These are phyloP conservation scores for Philypnodon macrostomus DNA, from an alignment of 2,797 vertebrate genomes.

Conservation along the genomic window DNA sequence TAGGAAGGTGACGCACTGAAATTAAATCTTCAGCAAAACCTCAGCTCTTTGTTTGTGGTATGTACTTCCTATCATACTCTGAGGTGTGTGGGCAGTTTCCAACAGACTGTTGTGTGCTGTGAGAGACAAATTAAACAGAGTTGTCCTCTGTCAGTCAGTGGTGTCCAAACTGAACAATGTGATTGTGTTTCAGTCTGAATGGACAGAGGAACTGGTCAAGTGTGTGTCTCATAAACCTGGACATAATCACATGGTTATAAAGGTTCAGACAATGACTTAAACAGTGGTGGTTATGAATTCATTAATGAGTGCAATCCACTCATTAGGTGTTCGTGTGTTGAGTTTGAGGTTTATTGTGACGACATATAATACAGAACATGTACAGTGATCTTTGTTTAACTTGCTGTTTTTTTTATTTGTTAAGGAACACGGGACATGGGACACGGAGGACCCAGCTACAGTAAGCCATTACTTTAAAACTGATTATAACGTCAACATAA, in stretches of 20 bases:
- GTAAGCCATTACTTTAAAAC: constrained; percentile 52
- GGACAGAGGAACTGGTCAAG: neutral
- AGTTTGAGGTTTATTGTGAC: too few relatives aligned
- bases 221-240: constrained; percentile 4
- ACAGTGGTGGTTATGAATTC: too few relatives aligned
- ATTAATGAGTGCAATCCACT: too few relatives aligned
- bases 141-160: neutral
- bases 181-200: neutral
- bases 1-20: neutral
- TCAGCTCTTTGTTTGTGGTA: neutral
- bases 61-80: too few relatives aligned
- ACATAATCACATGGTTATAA: neutral
- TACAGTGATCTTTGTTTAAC: neutral
- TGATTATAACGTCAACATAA: too few relatives aligned
- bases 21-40: neutral
- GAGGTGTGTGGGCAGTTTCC: too few relatives aligned
- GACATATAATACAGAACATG: neutral
- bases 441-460: constrained; percentile 73
- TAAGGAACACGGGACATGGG: constrained; percentile 84
- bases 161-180: neutral
- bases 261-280: too few relatives aligned
- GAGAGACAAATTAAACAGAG: too few relatives aligned
- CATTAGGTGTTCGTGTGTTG: too few relatives aligned
- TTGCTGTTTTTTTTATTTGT: constrained; percentile 16
- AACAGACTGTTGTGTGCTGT: too few relatives aligned